Conservation (phyloP, 2,888 invertebrate species). For the Stegophylla sp. region DNA sequence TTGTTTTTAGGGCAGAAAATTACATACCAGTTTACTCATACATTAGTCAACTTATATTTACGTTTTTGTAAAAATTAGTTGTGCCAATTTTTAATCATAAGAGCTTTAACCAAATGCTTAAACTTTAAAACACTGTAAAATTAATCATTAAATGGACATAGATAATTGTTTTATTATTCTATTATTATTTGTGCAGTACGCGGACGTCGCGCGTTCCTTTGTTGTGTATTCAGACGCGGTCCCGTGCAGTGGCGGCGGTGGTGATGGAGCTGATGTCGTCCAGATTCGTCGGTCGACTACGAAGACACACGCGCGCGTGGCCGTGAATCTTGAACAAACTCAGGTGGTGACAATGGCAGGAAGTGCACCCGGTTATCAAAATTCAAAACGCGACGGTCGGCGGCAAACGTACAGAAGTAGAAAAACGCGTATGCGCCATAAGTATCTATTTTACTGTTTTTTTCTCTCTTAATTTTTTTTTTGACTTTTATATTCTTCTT, state of each 20-base stretch:
- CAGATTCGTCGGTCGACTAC: conserved; percentile 19
- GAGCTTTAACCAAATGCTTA: no score
- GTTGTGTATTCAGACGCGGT: conserved; percentile 19
- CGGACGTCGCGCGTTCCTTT: neutral
- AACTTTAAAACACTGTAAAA: no score
- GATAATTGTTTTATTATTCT: no score
- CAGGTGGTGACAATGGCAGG: conserved; percentile 37
- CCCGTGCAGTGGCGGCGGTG: conserved; percentile 9
- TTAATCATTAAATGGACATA: no score
- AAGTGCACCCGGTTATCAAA: conserved; percentile 53
- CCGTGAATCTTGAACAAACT: conserved; percentile 31
- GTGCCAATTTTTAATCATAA: no score
- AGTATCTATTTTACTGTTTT: neutral
- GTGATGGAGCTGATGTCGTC: conserved; percentile 25
- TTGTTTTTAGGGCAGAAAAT: no score
- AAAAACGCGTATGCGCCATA: no score
- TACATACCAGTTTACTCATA: no score
- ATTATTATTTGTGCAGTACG: no score
- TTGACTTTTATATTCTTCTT: neutral
- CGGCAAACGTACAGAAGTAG: conserved; percentile 29
- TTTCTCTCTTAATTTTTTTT: neutral
- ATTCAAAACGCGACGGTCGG: conserved; percentile 39
- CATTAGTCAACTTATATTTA: no score
- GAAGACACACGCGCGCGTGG: conserved; percentile 23
- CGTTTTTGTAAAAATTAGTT: no score